Percentiles rank a stretch among this genome's conserved stretches.
Conservation (phyloP, 2,888 invertebrate genomes). For the Parthenolecanium corni region DNA sequence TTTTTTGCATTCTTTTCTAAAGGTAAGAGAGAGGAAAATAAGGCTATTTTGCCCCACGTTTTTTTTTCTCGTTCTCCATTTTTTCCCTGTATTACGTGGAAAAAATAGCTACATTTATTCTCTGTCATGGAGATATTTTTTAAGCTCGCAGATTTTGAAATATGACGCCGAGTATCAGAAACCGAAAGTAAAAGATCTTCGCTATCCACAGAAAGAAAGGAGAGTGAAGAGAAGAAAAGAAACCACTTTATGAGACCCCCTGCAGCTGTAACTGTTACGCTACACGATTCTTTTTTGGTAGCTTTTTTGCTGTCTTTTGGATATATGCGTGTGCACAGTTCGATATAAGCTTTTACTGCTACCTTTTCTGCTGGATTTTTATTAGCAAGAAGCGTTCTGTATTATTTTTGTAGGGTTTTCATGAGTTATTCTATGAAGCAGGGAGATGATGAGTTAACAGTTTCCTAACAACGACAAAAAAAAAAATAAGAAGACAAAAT, state of each 20-base stretch:
- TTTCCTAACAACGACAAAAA: too few species aligned
- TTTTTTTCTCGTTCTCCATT: neutral
- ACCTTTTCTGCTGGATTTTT: slow-evolving; percentile 2
- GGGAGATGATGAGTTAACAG: too few species aligned
- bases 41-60: slow-evolving; percentile 2
- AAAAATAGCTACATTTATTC: slow-evolving; percentile 29
- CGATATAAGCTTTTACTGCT: slow-evolving; percentile 18
- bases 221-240: neutral
- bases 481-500: too few species aligned
- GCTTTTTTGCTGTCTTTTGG: neutral
- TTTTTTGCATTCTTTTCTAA: neutral
- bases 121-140: slow-evolving; percentile 28
- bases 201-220: slow-evolving; percentile 17
- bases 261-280: slow-evolving; percentile 20
- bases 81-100: slow-evolving; percentile 11
- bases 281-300: too few species aligned
- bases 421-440: too few species aligned
- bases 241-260: slow-evolving; percentile 29
- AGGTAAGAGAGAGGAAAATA: slow-evolving; percentile 20
- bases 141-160: slow-evolving; percentile 28
- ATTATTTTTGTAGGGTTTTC: too few species aligned
- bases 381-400: too few species aligned
- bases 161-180: slow-evolving; percentile 27
- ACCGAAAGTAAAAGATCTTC: slow-evolving; percentile 28
- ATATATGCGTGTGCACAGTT: slow-evolving; percentile 6